Percentiles rank a stretch among this genome's conserved stretches.
Evolutionary conservation across 2,888 invertebrate genomes (phyloP).

Genomic region (Steinernema scapterisci): DNA sequence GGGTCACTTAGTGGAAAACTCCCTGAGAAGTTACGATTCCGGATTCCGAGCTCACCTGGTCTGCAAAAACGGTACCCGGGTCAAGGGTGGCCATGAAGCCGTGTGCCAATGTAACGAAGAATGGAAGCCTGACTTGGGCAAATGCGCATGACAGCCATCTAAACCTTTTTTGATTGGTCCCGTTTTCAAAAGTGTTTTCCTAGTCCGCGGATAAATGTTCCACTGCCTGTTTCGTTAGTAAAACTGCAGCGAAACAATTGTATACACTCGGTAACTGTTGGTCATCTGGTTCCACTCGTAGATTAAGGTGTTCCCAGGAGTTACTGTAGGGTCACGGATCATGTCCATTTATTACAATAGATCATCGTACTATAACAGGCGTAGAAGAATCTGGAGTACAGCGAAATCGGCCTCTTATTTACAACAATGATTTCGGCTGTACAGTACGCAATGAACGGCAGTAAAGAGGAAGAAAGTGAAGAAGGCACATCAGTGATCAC

Average conservation of each 20-base stretch:
- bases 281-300: too few relatives aligned
- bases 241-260: too few relatives aligned
- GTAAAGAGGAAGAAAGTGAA: neutral
- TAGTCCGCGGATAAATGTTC: neutral
- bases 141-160: slow-evolving; percentile 35
- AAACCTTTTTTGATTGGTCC: neutral
- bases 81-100: slow-evolving; percentile 39
- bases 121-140: slow-evolving; percentile 39
- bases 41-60: slow-evolving; percentile 13
- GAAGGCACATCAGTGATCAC: slow-evolving; percentile 16
- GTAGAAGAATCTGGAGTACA: neutral
- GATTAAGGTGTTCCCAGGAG: too few relatives aligned
- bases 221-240: neutral
- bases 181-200: neutral
- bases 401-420: neutral
- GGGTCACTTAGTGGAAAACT: neutral
- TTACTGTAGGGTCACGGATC: too few relatives aligned
- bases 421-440: neutral
- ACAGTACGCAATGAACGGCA: neutral
- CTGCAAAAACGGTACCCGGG: slow-evolving; percentile 18
- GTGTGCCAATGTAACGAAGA: slow-evolving; percentile 34
- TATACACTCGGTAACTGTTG: too few relatives aligned
- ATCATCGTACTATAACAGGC: neutral
- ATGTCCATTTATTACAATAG: neutral
- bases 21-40: neutral